phyloP scores from a whole-genome alignment of 2,113 vertebrate genomes.

The Chroicocephalus ridibundus region DNA sequence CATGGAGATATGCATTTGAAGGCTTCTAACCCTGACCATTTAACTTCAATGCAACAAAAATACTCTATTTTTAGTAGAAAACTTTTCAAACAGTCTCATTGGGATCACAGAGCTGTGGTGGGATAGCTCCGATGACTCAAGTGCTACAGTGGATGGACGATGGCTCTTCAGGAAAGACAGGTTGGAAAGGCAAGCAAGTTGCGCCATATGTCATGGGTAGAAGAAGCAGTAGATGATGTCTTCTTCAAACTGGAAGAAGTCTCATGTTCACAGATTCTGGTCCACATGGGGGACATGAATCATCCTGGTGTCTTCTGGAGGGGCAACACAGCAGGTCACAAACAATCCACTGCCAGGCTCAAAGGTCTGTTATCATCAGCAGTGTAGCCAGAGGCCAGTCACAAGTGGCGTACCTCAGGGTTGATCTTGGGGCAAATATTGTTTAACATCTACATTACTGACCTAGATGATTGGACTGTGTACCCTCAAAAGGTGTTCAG shows the following conservation, averaged over 20 bases:
- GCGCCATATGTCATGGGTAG: too few relatives aligned
- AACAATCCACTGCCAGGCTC: not conserved
- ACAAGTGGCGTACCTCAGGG: too few relatives aligned
- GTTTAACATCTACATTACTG: not conserved
- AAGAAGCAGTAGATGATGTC: not conserved
- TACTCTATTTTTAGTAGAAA: not conserved
- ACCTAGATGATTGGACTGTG: not conserved
- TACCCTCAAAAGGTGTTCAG: not conserved
- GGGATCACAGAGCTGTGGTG: not conserved
- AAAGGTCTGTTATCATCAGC: not conserved
- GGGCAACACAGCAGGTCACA: not conserved
- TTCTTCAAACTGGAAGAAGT: not conserved
- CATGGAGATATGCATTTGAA: not conserved
- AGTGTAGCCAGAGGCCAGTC: not conserved
- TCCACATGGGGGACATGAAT: not conserved
- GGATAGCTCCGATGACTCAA: not conserved
- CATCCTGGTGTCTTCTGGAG: not conserved
- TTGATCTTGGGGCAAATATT: not conserved
- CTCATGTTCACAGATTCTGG: accelerated
- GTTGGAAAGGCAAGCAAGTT: not conserved
- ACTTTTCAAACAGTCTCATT: not conserved
- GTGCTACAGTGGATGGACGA: not conserved
- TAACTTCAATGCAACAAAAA: not conserved
- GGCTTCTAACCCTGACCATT: not conserved
- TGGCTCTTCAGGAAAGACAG: not conserved